Evolutionary conservation across 2,113 vertebrate species (phyloP), one percentile per base, ranked within the genome.

Genomic region (Scartelaos histophorus): DNA sequence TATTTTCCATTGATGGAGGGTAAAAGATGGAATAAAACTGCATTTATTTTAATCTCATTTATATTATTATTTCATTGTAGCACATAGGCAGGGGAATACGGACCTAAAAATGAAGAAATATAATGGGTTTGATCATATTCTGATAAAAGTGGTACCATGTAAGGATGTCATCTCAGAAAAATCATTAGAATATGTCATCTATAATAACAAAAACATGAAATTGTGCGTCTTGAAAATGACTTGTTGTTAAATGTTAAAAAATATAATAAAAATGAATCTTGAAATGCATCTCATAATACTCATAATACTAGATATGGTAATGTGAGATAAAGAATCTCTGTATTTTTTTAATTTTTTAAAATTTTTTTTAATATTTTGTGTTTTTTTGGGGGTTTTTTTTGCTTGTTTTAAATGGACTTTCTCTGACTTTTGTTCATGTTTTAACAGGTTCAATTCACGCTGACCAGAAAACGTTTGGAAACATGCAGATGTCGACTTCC

Each of bases 1-100:
- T 49, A 56, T 47, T 46, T 54, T 29, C 29, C 35, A 70, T 70
- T 65, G 38, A 11, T 7, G 2, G 2, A 73, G 15, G 22, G 61
- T 21, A 61, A 69, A 67, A 82, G 64, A 78, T 60, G 76, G 70
- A 66, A 16, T 67, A 53, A 73, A n/a, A 17, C 65, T 9, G 13
- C 51, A 19, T 0, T 22, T 15, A 13, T 80, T 69, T 69, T 34
- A 11, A 51, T 58, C 24, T 71, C 5, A 13, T 29, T 57, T 60
- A 43, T 70, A 35, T 58, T 57, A 7, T 29, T 29, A 29, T 29
- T 13, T 53, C 19, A 53, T 53, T 53, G 58, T 19, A 34, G 58
- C 16, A 34, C 61, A 64, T 16, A 46, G 71, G 62, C 68, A 74
- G 72, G 70, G 70, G 54, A 74, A 70, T 46, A 67, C 34, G 22